Percentiles rank a stretch among this genome's conserved stretches.
Conservation (phyloP, 2,113 vertebrate genomes). For the Misgurnus anguillicaudatus region DNA sequence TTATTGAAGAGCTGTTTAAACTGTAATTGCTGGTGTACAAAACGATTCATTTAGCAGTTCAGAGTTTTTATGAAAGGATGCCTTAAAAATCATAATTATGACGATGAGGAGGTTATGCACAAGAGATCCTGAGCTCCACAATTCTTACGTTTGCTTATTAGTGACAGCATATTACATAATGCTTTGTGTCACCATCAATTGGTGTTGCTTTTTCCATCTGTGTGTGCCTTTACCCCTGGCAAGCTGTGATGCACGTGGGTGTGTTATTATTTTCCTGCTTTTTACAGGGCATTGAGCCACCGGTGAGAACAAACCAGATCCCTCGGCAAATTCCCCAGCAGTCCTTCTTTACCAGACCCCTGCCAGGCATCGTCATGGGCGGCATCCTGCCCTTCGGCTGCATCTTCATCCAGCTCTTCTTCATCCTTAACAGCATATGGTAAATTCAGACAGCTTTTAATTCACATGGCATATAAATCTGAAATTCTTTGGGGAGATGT, state of each 20-base stretch:
- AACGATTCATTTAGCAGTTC: background rate
- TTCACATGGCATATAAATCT: background rate
- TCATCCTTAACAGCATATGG: constrained; percentile 99
- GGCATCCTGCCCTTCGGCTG: constrained; percentile 97
- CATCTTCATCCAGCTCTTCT: constrained; percentile 99
- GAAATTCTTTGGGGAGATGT: too few relatives aligned
- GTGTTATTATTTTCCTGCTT: constrained; percentile 18
- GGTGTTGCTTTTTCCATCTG: background rate
- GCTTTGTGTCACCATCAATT: background rate
- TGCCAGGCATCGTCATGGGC: constrained; percentile 97
- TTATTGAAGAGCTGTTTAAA: background rate
- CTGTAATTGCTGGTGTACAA: background rate
- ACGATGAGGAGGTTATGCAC: background rate
- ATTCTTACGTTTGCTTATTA: background rate
- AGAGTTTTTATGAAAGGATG: too few relatives aligned
- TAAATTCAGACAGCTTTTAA: constrained; percentile 64
- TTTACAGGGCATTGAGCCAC: constrained; percentile 91
- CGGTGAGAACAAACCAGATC: constrained; percentile 97
- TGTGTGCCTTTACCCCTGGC: background rate
- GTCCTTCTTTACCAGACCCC: constrained; percentile 94
- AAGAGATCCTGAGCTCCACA: background rate
- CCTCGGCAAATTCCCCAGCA: constrained; percentile 97
- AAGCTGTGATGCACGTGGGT: background rate
- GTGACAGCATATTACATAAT: background rate
- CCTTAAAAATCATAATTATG: too few relatives aligned